Evolutionary conservation across 2,797 vertebrate species (phyloP).

Genomic region (Novumbra hubbsi): DNA sequence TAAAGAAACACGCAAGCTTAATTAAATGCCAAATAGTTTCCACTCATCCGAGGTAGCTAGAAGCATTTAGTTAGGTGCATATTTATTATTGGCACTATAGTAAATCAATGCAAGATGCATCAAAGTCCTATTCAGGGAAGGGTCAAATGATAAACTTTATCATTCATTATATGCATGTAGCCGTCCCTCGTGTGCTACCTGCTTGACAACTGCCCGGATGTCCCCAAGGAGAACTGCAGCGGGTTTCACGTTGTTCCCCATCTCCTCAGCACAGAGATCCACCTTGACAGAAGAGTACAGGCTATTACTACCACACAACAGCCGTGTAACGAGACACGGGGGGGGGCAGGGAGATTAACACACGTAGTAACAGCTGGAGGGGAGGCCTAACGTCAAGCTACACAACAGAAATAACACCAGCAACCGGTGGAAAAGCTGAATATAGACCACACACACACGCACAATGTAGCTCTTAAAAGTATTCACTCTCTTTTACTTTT

Average conservation of each 20-base stretch:
- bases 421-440: neutral
- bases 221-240: constrained; percentile 86
- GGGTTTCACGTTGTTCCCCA: constrained; percentile 92
- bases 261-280: constrained; percentile 93
- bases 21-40: neutral
- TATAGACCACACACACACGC: neutral
- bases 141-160: too few relatives aligned
- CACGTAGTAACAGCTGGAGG: neutral
- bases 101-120: too few relatives aligned
- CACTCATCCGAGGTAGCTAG: too few relatives aligned
- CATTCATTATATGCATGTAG: too few relatives aligned
- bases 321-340: neutral
- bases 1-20: neutral
- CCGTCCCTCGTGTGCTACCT: neutral
- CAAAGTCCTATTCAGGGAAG: too few relatives aligned
- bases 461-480: too few relatives aligned
- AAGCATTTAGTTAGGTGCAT: too few relatives aligned
- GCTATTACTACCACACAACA: neutral
- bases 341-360: neutral
- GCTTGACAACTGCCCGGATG: constrained; percentile 71
- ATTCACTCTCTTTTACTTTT: too few relatives aligned
- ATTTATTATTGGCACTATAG: too few relatives aligned
- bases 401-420: neutral
- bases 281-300: constrained; percentile 68
- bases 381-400: neutral